Conservation (phyloP, 1,140 invertebrate species). For the Hylaeus anthracinus region DNA sequence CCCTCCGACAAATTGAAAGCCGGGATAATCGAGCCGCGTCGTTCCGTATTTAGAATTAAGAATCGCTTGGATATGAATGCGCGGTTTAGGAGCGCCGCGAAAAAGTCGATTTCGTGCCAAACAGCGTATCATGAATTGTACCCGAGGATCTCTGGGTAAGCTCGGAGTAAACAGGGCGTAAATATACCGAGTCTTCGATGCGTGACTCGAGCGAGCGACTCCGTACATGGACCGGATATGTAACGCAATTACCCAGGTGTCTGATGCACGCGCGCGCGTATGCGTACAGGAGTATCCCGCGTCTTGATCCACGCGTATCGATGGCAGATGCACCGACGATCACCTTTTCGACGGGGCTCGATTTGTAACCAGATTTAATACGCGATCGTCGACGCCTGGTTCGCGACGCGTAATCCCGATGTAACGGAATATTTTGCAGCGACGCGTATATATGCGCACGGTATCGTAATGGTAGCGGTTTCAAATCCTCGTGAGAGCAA, state of each 20-base stretch:
- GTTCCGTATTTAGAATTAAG: too few relatives aligned
- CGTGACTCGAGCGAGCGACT: slow-evolving; percentile 4
- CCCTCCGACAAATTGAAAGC: too few relatives aligned
- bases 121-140: slow-evolving; percentile 9
- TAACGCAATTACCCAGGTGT: slow-evolving; percentile 53
- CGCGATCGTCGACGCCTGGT: slow-evolving; percentile 18
- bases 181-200: slow-evolving; percentile 57
- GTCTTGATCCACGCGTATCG: slow-evolving; percentile 24
- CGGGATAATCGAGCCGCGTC: too few relatives aligned
- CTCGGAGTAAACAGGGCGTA: slow-evolving; percentile 48
- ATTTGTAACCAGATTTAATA: slow-evolving; percentile 35
- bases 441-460: too few relatives aligned
- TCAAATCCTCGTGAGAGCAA: too few relatives aligned
- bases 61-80: too few relatives aligned
- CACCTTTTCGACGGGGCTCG: slow-evolving; percentile 10
- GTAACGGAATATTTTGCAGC: too few relatives aligned
- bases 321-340: slow-evolving; percentile 19
- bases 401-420: too few relatives aligned
- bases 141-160: slow-evolving; percentile 36
- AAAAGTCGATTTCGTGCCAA: too few relatives aligned
- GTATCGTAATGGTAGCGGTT: too few relatives aligned
- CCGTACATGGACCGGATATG: slow-evolving; percentile 27
- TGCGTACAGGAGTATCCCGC: too few relatives aligned
- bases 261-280: slow-evolving; percentile 12
- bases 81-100: too few relatives aligned